A percentile compares a stretch with the other conserved stretches of the same genome.
phyloP scores from a whole-genome alignment of 1,140 invertebrate genomes.

The Diplogasteroides magnus region DNA sequence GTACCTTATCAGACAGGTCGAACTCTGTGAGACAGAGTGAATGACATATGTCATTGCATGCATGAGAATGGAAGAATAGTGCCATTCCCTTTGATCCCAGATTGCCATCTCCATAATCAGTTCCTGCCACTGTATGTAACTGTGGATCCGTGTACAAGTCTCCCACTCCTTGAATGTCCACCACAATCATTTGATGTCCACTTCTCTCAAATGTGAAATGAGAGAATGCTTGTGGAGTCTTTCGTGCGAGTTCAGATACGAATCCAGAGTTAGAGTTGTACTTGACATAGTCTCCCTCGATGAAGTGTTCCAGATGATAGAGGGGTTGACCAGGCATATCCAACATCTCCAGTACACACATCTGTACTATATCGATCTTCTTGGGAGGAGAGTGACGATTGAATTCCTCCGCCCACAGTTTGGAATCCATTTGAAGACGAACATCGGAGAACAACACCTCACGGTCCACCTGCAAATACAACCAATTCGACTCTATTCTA shows the following conservation, averaged over 20 bases:
- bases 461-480: constrained; percentile 53
- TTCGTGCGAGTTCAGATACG: constrained; percentile 60
- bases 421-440: constrained; percentile 65
- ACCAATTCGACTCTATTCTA: not conserved
- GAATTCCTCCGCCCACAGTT: constrained; percentile 65
- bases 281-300: constrained; percentile 65
- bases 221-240: constrained; percentile 65
- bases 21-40: constrained; percentile 61
- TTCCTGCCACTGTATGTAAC: constrained; percentile 62
- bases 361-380: constrained; percentile 66
- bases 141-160: constrained; percentile 66
- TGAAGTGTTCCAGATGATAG: constrained; percentile 65
- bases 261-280: constrained; percentile 67
- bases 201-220: constrained; percentile 66
- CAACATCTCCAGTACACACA: constrained; percentile 63
- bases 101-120: constrained; percentile 64
- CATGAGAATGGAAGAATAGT: constrained; percentile 64
- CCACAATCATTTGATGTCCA: constrained; percentile 64
- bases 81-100: constrained; percentile 65
- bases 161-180: constrained; percentile 66
- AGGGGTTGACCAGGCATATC: constrained; percentile 60
- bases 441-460: constrained; percentile 64
- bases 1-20: constrained; percentile 57
- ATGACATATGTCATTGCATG: constrained; percentile 63
- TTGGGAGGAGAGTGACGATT: constrained; percentile 65